phyloP scores from a whole-genome alignment of 2,113 vertebrate species.

The Bubo scandiacus region DNA sequence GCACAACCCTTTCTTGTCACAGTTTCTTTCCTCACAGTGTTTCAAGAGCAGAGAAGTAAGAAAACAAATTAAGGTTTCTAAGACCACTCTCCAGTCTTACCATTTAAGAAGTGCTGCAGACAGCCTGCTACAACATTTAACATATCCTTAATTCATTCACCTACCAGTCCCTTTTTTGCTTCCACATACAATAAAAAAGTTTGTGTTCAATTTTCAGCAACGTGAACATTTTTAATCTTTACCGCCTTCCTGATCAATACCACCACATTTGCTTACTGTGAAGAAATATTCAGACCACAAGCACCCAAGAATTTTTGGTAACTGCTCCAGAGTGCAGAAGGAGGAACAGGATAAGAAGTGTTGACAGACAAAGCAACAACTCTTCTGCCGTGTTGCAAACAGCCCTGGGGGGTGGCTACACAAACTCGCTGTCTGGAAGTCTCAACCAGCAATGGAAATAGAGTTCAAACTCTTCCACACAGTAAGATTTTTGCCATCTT shows the following conservation, averaged over 20 bases:
- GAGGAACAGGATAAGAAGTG: conserved; percentile 30
- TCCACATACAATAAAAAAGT: neutral
- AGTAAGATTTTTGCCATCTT: neutral
- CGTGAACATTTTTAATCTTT: neutral
- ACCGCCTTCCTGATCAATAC: neutral
- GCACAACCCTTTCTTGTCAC: neutral
- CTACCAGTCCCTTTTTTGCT: neutral
- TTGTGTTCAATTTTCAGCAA: neutral
- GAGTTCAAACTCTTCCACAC: neutral
- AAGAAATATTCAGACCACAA: conserved; percentile 26
- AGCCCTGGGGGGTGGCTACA: neutral
- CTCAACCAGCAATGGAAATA: neutral
- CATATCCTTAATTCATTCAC: neutral
- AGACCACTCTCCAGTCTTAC: neutral
- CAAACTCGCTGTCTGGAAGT: neutral
- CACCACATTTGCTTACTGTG: neutral
- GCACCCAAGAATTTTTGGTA: neutral
- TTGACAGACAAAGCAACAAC: conserved; percentile 11
- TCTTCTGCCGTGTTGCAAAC: neutral
- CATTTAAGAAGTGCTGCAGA: neutral
- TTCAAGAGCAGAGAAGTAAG: neutral
- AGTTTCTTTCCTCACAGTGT: neutral
- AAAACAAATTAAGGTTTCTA: neutral
- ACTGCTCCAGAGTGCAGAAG: neutral
- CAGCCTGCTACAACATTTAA: neutral